A percentile compares a stretch with the other conserved stretches of the same genome.
Conservation (phyloP, 1,140 invertebrate species). For the Musca domestica region DNA sequence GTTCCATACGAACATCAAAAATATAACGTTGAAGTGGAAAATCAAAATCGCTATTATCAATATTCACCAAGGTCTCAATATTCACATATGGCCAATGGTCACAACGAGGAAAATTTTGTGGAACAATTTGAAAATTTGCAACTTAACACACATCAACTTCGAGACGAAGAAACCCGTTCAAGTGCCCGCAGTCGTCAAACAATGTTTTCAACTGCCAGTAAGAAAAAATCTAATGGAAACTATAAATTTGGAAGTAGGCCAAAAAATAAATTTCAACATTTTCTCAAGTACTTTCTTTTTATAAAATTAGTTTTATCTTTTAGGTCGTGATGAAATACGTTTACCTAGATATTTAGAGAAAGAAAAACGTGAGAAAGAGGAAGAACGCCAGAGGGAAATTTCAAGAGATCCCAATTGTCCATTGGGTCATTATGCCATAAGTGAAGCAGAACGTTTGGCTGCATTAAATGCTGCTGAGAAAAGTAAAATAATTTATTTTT, state of each 20-base stretch:
- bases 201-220: constrained; percentile 31
- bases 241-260: constrained; percentile 45
- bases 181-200: constrained; percentile 45
- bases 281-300: not conserved
- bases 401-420: constrained; percentile 66
- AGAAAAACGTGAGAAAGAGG: constrained; percentile 55
- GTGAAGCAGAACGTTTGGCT: constrained; percentile 73
- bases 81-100: not conserved
- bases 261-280: not conserved
- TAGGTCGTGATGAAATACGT: constrained; percentile 44
- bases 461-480: constrained; percentile 72
- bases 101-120: not conserved
- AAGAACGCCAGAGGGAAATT: constrained; percentile 57
- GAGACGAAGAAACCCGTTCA: constrained; percentile 35
- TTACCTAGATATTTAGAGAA: constrained; percentile 55
- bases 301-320: not conserved
- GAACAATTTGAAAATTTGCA: constrained; percentile 6
- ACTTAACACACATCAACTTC: not conserved
- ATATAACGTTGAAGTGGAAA: not conserved
- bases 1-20: not conserved
- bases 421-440: constrained; percentile 72
- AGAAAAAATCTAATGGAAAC: constrained; percentile 36
- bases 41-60: not conserved
- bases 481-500: too few species aligned
- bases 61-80: not conserved